Base-by-base conservation (phyloP, 2,113 vertebrate species). In the Mandrillus leucophaeus region DNA sequence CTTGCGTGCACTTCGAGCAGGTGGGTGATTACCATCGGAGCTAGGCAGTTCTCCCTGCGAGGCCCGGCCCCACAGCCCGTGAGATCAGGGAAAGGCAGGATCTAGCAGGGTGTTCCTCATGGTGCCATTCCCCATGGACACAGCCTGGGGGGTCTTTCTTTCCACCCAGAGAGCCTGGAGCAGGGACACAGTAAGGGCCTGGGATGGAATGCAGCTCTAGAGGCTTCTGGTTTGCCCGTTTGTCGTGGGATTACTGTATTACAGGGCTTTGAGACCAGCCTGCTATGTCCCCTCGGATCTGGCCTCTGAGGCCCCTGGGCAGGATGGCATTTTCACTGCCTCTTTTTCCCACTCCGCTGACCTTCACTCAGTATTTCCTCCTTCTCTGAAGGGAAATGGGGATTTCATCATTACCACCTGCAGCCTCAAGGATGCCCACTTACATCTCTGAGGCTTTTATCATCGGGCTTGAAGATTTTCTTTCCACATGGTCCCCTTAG, bases 1-100 rank as follows among this genome's bases (percentile, higher is more conserved):
- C 61, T 27, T 48, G 12, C 2, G 20, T 38, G 92, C n/a, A 89
- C 96, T 87, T 45, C 4, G 93, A 95, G 83, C 98, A 98, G 95
- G 96, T 97, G 96, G 85, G 22, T 32, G 76, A 57, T 79, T 88
- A 45, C 40, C 38, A 18, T 48, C 75, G n/a, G 73, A 80, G 81
- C 73, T 6, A 1, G 3, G 40, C 6, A 9, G 3, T 59, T 22
- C 17, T 45, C 68, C 75, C 50, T 32, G n/a, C 20, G 16, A 40
- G 35, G 35, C 45, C n/a, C 9, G 35, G n/a, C 66, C 61, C 38
- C 4, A 9, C 50, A 43, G 73, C 81, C 57, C 32, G 4, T 18
- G 70, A 32, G 35, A 38, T 5, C 85, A 38, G 38, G 5, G 35
- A 45, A 75, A 72, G 80, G 57, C 18, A 6, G 27, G 79, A 5